Percentiles rank a stretch among this genome's conserved stretches.
These are phyloP conservation scores for Phaonia tiefii DNA, from an alignment of 2,888 invertebrate genomes.

Conservation along the genomic window DNA sequence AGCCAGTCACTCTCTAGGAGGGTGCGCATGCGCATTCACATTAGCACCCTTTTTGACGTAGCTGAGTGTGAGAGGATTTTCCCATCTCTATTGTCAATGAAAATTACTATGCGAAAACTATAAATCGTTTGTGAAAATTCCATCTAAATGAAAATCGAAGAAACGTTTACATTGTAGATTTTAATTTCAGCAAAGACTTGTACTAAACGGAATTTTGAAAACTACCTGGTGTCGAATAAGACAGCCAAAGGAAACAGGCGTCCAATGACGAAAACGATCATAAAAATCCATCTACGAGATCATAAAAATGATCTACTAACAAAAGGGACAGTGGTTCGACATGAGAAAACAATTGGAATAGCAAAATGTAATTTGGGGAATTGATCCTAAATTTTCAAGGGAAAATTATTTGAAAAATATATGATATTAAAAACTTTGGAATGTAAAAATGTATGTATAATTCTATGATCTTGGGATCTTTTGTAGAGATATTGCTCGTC, in stretches of 20 bases:
- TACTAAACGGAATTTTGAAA: conserved; percentile 25
- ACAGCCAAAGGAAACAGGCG: background rate
- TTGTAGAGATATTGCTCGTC: too few species aligned
- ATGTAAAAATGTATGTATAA: too few species aligned
- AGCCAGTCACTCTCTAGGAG: background rate
- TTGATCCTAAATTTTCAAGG: too few species aligned
- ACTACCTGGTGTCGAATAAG: conserved; percentile 46
- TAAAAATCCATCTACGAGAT: conserved; percentile 38
- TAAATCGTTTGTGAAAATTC: conserved; percentile 37
- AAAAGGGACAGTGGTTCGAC: too few species aligned
- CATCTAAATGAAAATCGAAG: background rate
- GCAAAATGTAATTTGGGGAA: too few species aligned
- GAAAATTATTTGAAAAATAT: too few species aligned
- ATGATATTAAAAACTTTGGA: too few species aligned
- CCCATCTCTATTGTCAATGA: conserved; percentile 50
- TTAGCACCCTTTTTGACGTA: too few species aligned
- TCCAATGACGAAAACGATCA: conserved; percentile 18
- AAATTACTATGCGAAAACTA: conserved; percentile 66
- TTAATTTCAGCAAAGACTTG: background rate
- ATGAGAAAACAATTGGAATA: too few species aligned
- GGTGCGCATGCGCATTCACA: too few species aligned
- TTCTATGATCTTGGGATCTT: too few species aligned
- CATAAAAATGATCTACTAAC: conserved; percentile 16
- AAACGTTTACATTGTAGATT: conserved; percentile 19
- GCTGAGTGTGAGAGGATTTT: too few species aligned